These are phyloP conservation scores for Phrynocephalus guinanensis DNA, from an alignment of 2,797 vertebrate species.

Conservation along the genomic window DNA sequence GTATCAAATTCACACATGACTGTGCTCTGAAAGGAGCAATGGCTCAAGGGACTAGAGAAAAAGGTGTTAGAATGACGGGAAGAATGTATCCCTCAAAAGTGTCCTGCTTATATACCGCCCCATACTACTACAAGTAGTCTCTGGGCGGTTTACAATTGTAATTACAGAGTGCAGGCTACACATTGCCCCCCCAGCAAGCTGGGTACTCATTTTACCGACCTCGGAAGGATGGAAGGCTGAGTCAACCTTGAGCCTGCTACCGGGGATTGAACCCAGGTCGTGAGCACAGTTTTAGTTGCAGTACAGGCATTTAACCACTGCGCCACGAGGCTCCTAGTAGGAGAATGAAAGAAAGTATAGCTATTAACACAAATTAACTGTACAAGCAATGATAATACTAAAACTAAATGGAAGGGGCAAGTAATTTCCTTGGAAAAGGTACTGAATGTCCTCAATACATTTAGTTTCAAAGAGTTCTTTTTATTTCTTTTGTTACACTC, in stretches of 20 bases:
- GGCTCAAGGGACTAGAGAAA: constrained; percentile 32
- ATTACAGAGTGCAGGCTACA: too few species aligned
- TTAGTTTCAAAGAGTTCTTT: neutral
- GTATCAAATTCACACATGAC: constrained; percentile 47
- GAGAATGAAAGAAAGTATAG: constrained; percentile 24
- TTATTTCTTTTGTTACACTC: neutral
- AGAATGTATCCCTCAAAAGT: constrained; percentile 38
- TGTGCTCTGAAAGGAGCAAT: constrained; percentile 40
- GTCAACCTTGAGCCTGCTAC: too few species aligned
- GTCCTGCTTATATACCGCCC: too few species aligned
- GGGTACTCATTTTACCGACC: too few species aligned
- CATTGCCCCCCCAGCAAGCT: too few species aligned
- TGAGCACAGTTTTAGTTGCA: too few species aligned
- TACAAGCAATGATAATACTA: constrained; percentile 14
- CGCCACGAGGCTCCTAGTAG: too few species aligned
- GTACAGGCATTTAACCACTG: too few species aligned
- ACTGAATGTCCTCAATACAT: neutral
- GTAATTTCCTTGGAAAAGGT: constrained; percentile 10
- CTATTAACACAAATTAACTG: constrained; percentile 9
- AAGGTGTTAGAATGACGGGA: constrained; percentile 27
- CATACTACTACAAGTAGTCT: too few species aligned
- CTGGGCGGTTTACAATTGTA: too few species aligned
- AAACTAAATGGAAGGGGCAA: constrained; percentile 34
- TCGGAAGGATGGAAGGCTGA: too few species aligned
- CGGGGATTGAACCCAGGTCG: too few species aligned